Evolutionary conservation across 92 coral and sea anemone genomes (phyloP).

Genomic region (Zoanthus sansibaricus): DNA sequence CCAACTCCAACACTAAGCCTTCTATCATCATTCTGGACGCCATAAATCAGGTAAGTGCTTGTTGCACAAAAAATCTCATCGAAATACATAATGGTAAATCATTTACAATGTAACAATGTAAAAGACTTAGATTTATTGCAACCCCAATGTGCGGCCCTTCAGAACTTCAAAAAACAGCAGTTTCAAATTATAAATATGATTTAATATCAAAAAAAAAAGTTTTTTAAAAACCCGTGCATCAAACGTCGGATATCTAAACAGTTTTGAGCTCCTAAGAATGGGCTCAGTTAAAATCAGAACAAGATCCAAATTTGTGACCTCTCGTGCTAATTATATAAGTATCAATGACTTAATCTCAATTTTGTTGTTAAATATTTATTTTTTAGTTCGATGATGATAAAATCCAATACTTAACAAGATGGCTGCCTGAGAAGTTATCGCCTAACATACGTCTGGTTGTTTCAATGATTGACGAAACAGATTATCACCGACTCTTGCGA

Average conservation of each 20-base stretch:
- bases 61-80: background rate
- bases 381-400: conserved; percentile 93
- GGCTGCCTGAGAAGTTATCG: conserved; percentile 95
- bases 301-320: background rate
- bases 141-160: too few relatives aligned
- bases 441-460: conserved; percentile 90
- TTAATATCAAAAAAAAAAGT: too few relatives aligned
- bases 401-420: conserved; percentile 90
- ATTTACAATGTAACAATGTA: too few relatives aligned
- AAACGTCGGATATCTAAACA: too few relatives aligned
- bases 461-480: conserved; percentile 97
- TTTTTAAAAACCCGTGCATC: too few relatives aligned
- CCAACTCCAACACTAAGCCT: conserved; percentile 26
- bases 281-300: too few relatives aligned
- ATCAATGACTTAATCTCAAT: background rate
- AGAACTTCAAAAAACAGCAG: too few relatives aligned
- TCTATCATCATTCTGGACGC: conserved; percentile 26
- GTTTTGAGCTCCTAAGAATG: too few relatives aligned
- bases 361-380: background rate
- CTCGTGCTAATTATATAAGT: too few relatives aligned
- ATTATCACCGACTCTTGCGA: conserved; percentile 89
- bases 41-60: conserved; percentile 21
- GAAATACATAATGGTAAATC: too few relatives aligned
- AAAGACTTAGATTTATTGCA: too few relatives aligned
- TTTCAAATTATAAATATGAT: too few relatives aligned